phyloP scores from a whole-genome alignment of 2,888 invertebrate genomes.

The Drosophila basisetae region DNA sequence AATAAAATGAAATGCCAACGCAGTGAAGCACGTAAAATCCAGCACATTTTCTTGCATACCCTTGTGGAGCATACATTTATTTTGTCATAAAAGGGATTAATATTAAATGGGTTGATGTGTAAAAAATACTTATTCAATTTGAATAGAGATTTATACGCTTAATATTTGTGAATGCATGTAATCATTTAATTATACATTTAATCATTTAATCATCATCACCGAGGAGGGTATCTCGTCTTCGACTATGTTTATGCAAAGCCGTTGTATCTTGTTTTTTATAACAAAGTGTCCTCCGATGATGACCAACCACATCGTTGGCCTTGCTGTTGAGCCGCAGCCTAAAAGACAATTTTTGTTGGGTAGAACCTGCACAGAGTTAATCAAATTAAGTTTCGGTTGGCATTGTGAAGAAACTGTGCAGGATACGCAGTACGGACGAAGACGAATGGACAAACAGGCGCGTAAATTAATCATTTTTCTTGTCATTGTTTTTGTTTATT shows the following conservation, averaged over 20 bases:
- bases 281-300: slow-evolving; percentile 45
- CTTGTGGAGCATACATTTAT: slow-evolving; percentile 3
- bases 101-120: neutral
- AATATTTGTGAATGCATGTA: neutral
- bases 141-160: neutral
- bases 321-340: slow-evolving; percentile 58
- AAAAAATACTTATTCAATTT: neutral
- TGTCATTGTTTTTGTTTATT: slow-evolving; percentile 14
- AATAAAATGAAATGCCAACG: slow-evolving; percentile 59
- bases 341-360: slow-evolving; percentile 52
- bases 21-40: neutral
- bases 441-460: slow-evolving; percentile 48
- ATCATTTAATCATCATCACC: slow-evolving; percentile 1
- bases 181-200: neutral
- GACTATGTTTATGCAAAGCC: neutral
- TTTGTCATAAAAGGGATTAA: neutral
- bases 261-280: slow-evolving; percentile 19
- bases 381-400: slow-evolving; percentile 72
- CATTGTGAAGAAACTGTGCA: slow-evolving; percentile 50
- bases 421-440: slow-evolving; percentile 21
- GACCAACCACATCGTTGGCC: slow-evolving; percentile 50
- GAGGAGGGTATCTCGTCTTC: slow-evolving; percentile 41
- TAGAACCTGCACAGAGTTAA: slow-evolving; percentile 64
- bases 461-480: slow-evolving; percentile 75
- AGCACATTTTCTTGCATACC: neutral